Conservation (phyloP, 2,797 vertebrate species). For the Rachycentron canadum region DNA sequence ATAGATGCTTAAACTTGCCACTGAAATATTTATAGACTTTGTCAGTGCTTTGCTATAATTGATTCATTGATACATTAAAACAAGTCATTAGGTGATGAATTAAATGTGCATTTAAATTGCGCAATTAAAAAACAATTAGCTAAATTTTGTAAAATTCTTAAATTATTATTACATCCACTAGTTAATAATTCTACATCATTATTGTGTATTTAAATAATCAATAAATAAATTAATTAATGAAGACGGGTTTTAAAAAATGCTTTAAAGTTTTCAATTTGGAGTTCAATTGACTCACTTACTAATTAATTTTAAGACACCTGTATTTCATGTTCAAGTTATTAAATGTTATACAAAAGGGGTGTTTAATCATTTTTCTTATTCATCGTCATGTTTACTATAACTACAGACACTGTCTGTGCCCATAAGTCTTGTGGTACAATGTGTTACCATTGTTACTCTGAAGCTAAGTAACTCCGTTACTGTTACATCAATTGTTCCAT, state of each 20-base stretch:
- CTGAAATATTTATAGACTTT: conserved; percentile 38
- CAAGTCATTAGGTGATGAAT: conserved; percentile 32
- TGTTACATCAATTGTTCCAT: background rate
- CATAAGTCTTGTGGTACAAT: too few species aligned
- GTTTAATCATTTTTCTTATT: background rate
- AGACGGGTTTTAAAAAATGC: background rate
- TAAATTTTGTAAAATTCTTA: background rate
- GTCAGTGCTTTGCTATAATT: conserved; percentile 31
- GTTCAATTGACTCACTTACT: background rate
- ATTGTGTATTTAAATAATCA: conserved; percentile 27
- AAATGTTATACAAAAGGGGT: background rate
- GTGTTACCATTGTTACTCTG: too few species aligned
- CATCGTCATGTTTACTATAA: background rate
- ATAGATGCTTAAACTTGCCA: conserved; percentile 14
- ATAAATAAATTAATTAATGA: background rate
- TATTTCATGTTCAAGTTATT: background rate
- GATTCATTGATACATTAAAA: conserved; percentile 45
- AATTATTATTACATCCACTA: background rate
- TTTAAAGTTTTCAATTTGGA: background rate
- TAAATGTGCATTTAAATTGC: conserved; percentile 24
- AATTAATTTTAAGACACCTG: background rate
- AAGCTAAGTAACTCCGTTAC: background rate
- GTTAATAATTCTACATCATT: conserved; percentile 17
- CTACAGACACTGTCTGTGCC: background rate
- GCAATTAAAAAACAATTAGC: conserved; percentile 27